Evolutionary conservation across 1,140 invertebrate species (phyloP), one percentile per base, ranked within the genome.

Genomic region (Plectrocnemia conspersa): DNA sequence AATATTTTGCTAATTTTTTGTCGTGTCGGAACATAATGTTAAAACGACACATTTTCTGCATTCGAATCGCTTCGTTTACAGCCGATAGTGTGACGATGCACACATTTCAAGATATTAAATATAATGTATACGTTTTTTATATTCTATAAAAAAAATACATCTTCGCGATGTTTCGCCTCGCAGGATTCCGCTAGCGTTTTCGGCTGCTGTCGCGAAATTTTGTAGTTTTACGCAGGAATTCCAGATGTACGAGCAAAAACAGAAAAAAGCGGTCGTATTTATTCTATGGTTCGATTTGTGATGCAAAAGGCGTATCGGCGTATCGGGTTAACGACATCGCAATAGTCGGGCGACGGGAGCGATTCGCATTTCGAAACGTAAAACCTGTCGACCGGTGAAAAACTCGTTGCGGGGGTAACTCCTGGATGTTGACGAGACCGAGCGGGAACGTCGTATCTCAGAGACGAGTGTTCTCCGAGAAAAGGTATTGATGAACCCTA

Each of bases 211-310:
- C 35, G 35, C 35, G 35, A 16, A 38, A 38, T 38, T 38, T 38
- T n/a, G n/a, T 6, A 38, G 35, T 38, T 38, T 38, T 38, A 16
- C 35, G 35, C 6, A 38, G 35, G 35, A 38, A 38, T 38, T 16
- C 35, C 35, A 13, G 35, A 4, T 35, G 16, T 35, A 35, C 16
- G 16, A 13, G 16, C 11, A 11, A 13, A 7, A 6, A n/a, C 27
- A 29, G 27, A 48, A 50, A 50, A 50, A 50, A 50, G 25, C 47
- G 36, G 47, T 50, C 47, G 47, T 35, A 50, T 50, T n/a, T 50
- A 50, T 50, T 50, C 47, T 50, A 50, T 50, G 33, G 47, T 32
- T 19, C 47, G n/a, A 50, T 50, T 50, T 50, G 47, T 50, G 33
- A 50, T 50, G 36, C 47, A 50, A 50, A 50, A 35, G 47, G 47